These are phyloP conservation scores for Bombus sylvicola DNA, from an alignment of 1,140 invertebrate species.

Conservation along the genomic window DNA sequence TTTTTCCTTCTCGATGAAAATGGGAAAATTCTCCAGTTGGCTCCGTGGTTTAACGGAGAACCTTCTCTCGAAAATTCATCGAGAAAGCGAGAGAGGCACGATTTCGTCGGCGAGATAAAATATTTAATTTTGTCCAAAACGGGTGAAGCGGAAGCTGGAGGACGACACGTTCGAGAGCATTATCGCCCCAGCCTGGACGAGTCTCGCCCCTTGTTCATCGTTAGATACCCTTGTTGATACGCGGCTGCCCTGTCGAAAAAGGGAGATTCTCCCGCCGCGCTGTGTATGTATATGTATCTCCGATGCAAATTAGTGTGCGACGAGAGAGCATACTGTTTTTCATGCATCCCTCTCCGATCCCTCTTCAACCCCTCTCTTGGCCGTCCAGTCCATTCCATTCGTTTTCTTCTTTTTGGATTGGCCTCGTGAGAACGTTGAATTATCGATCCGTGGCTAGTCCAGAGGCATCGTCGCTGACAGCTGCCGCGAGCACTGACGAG, in stretches of 20 bases:
- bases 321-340: conserved; percentile 37
- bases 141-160: not conserved
- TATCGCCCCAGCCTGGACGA: conserved; percentile 3
- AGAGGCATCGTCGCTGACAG: conserved; percentile 40
- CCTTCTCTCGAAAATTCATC: no score
- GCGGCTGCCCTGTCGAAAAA: conserved; percentile 38
- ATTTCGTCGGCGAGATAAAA: not conserved
- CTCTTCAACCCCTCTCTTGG: not conserved
- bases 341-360: not conserved
- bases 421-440: conserved; percentile 52
- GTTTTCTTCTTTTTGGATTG: conserved; percentile 42
- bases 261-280: conserved; percentile 6
- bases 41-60: not conserved
- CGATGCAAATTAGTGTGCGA: conserved; percentile 58
- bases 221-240: conserved; percentile 55
- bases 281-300: conserved; percentile 17
- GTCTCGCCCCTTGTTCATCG: conserved; percentile 27
- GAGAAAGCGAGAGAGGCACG: not conserved
- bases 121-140: conserved; percentile 45
- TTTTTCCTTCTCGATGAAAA: not conserved
- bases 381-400: conserved; percentile 45
- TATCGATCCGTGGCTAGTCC: conserved; percentile 60
- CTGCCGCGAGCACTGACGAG: conserved; percentile 35
- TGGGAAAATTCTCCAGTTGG: not conserved
- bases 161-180: conserved; percentile 19